phyloP scores from a whole-genome alignment of 2,797 vertebrate species.

The Sorex maritimensis region DNA sequence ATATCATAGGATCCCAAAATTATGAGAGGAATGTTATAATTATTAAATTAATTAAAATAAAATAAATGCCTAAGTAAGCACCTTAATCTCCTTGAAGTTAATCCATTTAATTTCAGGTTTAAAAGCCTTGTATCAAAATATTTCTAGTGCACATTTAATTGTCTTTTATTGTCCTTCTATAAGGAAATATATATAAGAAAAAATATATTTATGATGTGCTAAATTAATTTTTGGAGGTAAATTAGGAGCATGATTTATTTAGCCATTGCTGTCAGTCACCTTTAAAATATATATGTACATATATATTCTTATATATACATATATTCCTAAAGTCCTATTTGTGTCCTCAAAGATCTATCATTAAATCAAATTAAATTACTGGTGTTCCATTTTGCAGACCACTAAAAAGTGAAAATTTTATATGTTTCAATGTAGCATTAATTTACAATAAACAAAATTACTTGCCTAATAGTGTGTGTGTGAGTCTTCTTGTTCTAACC shows the following conservation, averaged over 20 bases:
- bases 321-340: background rate
- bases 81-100: background rate
- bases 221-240: too few species aligned
- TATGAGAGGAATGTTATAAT: background rate
- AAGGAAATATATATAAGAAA: too few species aligned
- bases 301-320: too few species aligned
- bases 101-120: background rate
- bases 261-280: too few species aligned
- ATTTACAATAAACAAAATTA: background rate
- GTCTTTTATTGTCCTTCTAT: too few species aligned
- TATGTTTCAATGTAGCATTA: background rate
- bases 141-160: too few species aligned
- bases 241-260: too few species aligned
- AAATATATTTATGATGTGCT: too few species aligned
- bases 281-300: too few species aligned
- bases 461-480: background rate
- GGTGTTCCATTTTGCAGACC: background rate
- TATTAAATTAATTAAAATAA: too few species aligned
- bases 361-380: slow-evolving; percentile 22
- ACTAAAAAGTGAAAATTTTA: background rate
- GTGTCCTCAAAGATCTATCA: slow-evolving; percentile 11
- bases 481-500: background rate
- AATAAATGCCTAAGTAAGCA: background rate
- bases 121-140: background rate
- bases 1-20: background rate